These are phyloP conservation scores for Ophion slaviceki DNA, from an alignment of 2,888 invertebrate species.

Conservation along the genomic window DNA sequence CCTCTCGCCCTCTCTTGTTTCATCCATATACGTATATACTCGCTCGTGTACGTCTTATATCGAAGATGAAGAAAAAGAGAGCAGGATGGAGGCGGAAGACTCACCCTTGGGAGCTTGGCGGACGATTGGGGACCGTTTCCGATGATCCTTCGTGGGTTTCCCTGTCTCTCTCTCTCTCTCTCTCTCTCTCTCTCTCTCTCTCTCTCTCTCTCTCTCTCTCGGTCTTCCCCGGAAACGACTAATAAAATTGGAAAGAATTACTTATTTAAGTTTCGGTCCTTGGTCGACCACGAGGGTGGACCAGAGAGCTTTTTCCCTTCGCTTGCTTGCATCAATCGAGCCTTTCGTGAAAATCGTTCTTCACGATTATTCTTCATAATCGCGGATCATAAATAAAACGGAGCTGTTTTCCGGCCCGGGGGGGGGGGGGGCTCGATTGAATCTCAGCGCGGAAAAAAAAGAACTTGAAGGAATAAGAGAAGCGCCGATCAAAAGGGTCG, in stretches of 20 bases:
- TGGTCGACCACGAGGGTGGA: slow-evolving; percentile 20
- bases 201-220: slow-evolving; percentile 6
- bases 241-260: slow-evolving; percentile 80
- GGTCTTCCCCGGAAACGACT: slow-evolving; percentile 65
- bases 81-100: slow-evolving; percentile 8
- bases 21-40: slow-evolving; percentile 58
- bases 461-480: background rate
- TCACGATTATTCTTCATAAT: slow-evolving; percentile 19
- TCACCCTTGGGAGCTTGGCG: slow-evolving; percentile 71
- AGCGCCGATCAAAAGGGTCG: slow-evolving; percentile 31
- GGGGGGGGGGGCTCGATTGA: background rate
- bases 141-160: slow-evolving; percentile 47
- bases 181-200: slow-evolving; percentile 7
- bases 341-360: background rate
- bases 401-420: background rate
- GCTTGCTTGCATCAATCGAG: background rate
- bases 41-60: slow-evolving; percentile 17
- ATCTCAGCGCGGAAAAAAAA: background rate
- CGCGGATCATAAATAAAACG: background rate
- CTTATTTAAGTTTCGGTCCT: slow-evolving; percentile 77
- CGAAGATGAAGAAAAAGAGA: slow-evolving; percentile 45
- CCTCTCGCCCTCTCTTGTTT: slow-evolving; percentile 31
- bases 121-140: slow-evolving; percentile 58
- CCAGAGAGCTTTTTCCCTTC: slow-evolving; percentile 45
- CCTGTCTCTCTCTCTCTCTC: slow-evolving; percentile 26